These are phyloP conservation scores for Neodiprion virginianus DNA, from an alignment of 1,140 invertebrate species.

Conservation along the genomic window DNA sequence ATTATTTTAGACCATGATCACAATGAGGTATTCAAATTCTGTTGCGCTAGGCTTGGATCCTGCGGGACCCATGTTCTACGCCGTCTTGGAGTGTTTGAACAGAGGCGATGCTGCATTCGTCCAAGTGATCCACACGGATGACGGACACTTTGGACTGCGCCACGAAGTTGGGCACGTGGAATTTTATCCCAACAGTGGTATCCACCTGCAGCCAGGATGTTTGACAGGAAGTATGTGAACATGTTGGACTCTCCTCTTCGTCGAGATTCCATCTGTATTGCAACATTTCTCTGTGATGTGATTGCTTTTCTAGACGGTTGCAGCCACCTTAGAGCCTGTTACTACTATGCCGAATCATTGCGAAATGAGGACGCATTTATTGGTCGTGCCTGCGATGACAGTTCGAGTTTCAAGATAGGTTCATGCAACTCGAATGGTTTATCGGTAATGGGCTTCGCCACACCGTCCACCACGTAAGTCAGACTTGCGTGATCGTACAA, in stretches of 20 bases:
- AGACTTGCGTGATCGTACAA: no score
- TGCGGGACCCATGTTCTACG: slow-evolving; percentile 54
- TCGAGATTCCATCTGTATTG: no score
- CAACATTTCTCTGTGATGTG: no score
- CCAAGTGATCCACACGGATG: slow-evolving; percentile 69
- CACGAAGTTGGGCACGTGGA: slow-evolving; percentile 66
- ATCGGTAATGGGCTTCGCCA: slow-evolving; percentile 39
- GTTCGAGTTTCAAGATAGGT: not conserved
- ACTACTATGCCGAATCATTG: slow-evolving; percentile 67
- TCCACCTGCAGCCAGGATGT: slow-evolving; percentile 70
- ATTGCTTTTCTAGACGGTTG: slow-evolving; percentile 63
- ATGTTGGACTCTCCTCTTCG: no score
- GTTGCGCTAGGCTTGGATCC: slow-evolving; percentile 57
- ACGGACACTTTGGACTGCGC: slow-evolving; percentile 50
- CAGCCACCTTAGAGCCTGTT: slow-evolving; percentile 71
- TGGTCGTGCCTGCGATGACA: slow-evolving; percentile 43
- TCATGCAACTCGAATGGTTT: slow-evolving; percentile 21
- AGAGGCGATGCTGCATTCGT: slow-evolving; percentile 64
- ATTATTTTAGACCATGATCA: no score
- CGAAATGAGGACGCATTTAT: slow-evolving; percentile 45
- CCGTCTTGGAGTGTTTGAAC: slow-evolving; percentile 25
- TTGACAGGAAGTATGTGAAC: no score
- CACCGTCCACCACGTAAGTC: slow-evolving; percentile 31
- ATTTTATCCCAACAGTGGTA: slow-evolving; percentile 74
- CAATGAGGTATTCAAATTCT: not conserved